Evolutionary conservation across 2,888 invertebrate genomes (phyloP), one percentile per base, ranked within the genome.

Genomic region (Athripsodes cinereus): DNA sequence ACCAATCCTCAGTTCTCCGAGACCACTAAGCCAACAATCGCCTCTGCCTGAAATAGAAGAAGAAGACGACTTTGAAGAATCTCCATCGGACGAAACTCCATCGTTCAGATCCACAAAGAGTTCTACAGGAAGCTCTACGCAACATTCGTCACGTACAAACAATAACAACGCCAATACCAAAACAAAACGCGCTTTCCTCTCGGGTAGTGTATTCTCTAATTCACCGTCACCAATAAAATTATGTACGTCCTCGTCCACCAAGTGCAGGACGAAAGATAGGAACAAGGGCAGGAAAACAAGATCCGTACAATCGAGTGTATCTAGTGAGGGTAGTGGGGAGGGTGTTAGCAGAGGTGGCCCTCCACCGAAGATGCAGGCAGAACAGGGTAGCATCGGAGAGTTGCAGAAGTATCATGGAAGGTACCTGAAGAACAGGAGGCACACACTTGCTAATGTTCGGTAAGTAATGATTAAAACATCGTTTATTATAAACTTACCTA

Each of bases 391-490:
- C 73, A 92, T 93, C 71, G 92, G 91, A 56, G 92, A 92, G 74
- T 82, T 93, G 68, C 90, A 92, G 71, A 90, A 89, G 72, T 92
- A 92, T 74, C 92, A 92, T 72, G 90, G 87, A 67, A 78, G 90
- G 67, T 90, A 92, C 74, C 83, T 92, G 69, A 86, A 91, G 75
- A 92, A 89, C 69, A 83, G 93, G 62, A 83, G 93, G 57, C 93
- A 93, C 73, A 94, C 93, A 11, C 81, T 94, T 70, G 93, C 93
- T 64, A 93, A 93, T 78, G 92, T 93, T 76, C 91, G 92, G 92
- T 93, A 76, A 91, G 92, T 84, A 3, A 35, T n/a, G 11, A 10
- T 19, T 0, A 19, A 26, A n/a, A n/a, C 10, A 6, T 26, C 26
- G 10, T 26, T 6, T 10, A 26, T 26, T 10, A 26, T 26, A 3